These are phyloP conservation scores for Fratercula arctica DNA, from an alignment of 2,797 vertebrate species.

Conservation along the genomic window DNA sequence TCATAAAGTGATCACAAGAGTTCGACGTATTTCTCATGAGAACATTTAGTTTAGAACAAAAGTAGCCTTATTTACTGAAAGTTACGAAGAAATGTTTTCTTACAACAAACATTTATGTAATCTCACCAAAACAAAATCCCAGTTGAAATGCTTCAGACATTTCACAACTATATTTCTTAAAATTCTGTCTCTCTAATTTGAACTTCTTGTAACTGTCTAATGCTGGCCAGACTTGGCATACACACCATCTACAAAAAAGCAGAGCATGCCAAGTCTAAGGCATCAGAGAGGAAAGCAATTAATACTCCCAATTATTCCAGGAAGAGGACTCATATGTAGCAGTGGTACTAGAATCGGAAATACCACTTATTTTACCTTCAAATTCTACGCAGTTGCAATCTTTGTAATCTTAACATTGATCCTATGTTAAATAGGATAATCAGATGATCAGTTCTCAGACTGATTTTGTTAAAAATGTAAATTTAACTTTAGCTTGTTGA, in stretches of 20 bases:
- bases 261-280: not conserved
- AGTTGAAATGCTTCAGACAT: not conserved
- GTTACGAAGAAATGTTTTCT: not conserved
- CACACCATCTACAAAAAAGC: not conserved
- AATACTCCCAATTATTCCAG: not conserved
- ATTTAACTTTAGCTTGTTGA: not conserved
- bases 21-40: not conserved
- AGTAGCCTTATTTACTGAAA: not conserved
- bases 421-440: not conserved
- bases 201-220: not conserved
- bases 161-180: not conserved
- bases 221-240: not conserved
- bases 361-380: not conserved
- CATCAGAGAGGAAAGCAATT: not conserved
- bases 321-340: not conserved
- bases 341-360: not conserved
- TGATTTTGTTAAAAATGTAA: not conserved
- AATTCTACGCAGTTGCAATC: not conserved
- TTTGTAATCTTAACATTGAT: not conserved
- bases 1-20: not conserved
- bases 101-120: not conserved
- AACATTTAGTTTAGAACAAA: not conserved
- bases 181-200: not conserved
- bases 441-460: not conserved
- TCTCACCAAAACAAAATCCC: not conserved